Evolutionary conservation across 2,113 vertebrate species (phyloP), one percentile per base, ranked within the genome.

Genomic region (Sebastes schlegelii): DNA sequence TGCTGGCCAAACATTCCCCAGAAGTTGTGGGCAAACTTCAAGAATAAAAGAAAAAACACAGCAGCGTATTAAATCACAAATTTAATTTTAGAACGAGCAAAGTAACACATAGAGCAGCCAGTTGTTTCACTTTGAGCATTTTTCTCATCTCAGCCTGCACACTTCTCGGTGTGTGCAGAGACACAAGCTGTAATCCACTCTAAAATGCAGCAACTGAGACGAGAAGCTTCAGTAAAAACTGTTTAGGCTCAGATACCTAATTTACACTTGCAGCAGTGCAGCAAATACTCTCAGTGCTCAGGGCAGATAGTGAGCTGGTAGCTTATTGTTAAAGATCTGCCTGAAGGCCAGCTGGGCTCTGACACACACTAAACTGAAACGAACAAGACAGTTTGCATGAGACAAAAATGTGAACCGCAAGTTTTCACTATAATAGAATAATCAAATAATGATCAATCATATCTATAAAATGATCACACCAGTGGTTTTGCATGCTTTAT

Each of bases 21-120:
- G 52, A 86, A 90, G 86, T 90, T 90, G 81, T 83, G 60, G 69
- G 67, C 43, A 91, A 92, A 90, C 89, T 93, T 90, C n/a, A 54
- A 40, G 49, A 74, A 66, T 42, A 34, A 67, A 12, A 71, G 45
- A 42, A 68, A 72, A 0, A 60, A 62, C 43, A 61, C 51, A 70
- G 64, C 69, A 81, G 71, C 13, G 65, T 58, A 78, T 79, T 75
- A 71, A 88, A 86, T 55, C 57, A 73, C 51, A 85, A 80, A 88
- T 75, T 11, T 26, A 55, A 75, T 86, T 85, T 83, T 4, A 82
- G 55, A 79, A 79, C 4, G 12, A 68, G 60, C 3, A 73, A 63
- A 83, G 73, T n/a, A 43, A 72, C 77, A 21, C 67, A 72, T 81
- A 79, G 49, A 81, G 69, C 82, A 85, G 79, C 68, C 71, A 65